Conservation (phyloP, 1,140 invertebrate genomes). For the Bombus polaris region DNA sequence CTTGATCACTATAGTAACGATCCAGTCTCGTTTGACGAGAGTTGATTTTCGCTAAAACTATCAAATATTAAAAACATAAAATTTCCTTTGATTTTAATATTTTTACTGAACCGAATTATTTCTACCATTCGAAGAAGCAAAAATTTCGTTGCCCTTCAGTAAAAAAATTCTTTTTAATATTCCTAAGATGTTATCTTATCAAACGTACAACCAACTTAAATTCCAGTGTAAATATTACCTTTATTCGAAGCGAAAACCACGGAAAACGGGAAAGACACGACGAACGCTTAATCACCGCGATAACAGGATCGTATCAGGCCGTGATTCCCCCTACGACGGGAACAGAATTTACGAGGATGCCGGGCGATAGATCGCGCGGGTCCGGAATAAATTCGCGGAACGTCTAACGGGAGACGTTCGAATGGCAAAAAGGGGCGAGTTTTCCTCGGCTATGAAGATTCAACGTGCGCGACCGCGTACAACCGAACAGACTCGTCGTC, state of each 20-base stretch:
- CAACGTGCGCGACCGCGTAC: conserved; percentile 30
- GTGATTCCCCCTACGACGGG: conserved; percentile 22
- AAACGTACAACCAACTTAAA: neutral
- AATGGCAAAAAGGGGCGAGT: conserved; percentile 43
- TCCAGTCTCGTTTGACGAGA: too few species aligned
- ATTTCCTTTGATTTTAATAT: neutral
- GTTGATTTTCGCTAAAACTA: too few species aligned
- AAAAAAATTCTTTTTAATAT: neutral
- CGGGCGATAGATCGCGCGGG: conserved; percentile 21
- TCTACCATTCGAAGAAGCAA: too few species aligned
- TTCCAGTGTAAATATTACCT: neutral
- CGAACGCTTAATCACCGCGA: conserved; percentile 1
- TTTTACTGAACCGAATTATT: neutral
- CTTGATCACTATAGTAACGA: too few species aligned
- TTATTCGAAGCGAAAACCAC: neutral
- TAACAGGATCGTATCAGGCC: neutral
- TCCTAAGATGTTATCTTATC: neutral
- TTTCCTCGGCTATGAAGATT: conserved; percentile 63
- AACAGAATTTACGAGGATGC: conserved; percentile 31
- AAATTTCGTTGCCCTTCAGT: too few species aligned
- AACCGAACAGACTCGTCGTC: conserved; percentile 53
- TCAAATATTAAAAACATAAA: too few species aligned
- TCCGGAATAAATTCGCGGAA: conserved; percentile 55
- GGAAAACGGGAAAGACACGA: neutral
- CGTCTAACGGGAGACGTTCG: conserved; percentile 27